Percentiles rank a stretch among this genome's conserved stretches.
Evolutionary conservation across 2,113 vertebrate genomes (phyloP).

Genomic region (Clarias macrocephalus): DNA sequence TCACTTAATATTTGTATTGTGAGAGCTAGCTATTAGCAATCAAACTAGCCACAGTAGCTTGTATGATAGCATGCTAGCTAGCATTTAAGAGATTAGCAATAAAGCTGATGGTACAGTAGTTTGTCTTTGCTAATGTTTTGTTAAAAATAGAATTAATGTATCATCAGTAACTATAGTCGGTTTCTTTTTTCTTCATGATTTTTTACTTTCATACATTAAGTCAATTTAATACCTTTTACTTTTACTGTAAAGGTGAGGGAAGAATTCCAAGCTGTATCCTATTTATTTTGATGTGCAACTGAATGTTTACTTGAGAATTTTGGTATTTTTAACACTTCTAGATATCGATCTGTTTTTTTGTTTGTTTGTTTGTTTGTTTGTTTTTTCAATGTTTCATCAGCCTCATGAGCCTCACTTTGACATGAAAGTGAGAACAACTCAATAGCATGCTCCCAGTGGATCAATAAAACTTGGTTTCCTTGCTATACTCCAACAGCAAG

Average conservation of each 20-base stretch:
- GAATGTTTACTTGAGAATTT: neutral
- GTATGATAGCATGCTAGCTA: neutral
- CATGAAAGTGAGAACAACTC: neutral
- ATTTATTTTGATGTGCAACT: neutral
- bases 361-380: too few species aligned
- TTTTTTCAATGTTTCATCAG: neutral
- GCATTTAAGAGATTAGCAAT: neutral
- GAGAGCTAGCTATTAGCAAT: neutral
- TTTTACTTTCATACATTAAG: neutral
- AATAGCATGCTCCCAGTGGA: neutral
- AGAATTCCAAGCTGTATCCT: neutral
- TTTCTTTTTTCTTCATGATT: neutral
- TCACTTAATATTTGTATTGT: neutral
- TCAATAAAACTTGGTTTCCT: slow-evolving; percentile 6
- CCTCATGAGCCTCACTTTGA: neutral
- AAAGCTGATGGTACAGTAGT: neutral
- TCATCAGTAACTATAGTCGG: neutral
- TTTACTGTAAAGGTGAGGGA: neutral
- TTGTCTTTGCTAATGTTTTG: neutral
- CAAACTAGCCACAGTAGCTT: neutral
- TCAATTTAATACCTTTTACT: neutral
- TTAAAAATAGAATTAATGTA: neutral
- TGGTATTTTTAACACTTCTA: neutral
- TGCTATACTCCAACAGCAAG: neutral
- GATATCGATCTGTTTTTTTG: neutral